Conservation (phyloP, 1,140 invertebrate genomes). For the Pseudomyrmex dendroicus region DNA sequence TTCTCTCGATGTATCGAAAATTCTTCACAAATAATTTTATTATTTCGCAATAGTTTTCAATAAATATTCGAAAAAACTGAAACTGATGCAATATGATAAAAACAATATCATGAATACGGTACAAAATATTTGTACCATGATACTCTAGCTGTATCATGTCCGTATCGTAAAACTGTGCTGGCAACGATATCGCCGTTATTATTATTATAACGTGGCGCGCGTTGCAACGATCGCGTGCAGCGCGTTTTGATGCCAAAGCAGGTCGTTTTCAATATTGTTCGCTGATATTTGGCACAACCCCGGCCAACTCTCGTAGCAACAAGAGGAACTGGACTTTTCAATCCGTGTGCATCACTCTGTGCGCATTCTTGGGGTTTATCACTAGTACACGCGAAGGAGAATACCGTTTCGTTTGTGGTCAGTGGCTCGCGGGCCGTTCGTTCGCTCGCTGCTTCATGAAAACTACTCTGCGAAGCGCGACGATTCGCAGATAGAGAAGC, state of each 20-base stretch:
- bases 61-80: too few species aligned
- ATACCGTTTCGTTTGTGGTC: conserved; percentile 50
- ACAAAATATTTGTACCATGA: too few species aligned
- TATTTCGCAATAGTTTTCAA: too few species aligned
- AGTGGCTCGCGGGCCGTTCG: conserved; percentile 22
- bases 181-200: conserved; percentile 16
- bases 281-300: conserved; percentile 1
- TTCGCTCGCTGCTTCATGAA: conserved; percentile 28
- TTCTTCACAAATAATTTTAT: too few species aligned
- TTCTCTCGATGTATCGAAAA: too few species aligned
- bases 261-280: conserved; percentile 24
- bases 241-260: conserved; percentile 11
- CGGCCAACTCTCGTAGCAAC: not conserved
- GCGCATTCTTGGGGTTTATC: conserved; percentile 37
- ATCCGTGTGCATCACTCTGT: not conserved
- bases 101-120: too few species aligned
- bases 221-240: conserved; percentile 5
- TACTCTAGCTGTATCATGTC: too few species aligned
- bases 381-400: not conserved
- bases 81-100: too few species aligned
- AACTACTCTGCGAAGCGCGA: conserved; percentile 34
- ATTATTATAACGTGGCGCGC: not conserved
- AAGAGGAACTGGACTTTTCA: not conserved
- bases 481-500: conserved; percentile 44
- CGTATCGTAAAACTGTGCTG: conserved; percentile 1